Base-by-base conservation (phyloP, 2,888 invertebrate species). In the Eretmocerus hayati region DNA sequence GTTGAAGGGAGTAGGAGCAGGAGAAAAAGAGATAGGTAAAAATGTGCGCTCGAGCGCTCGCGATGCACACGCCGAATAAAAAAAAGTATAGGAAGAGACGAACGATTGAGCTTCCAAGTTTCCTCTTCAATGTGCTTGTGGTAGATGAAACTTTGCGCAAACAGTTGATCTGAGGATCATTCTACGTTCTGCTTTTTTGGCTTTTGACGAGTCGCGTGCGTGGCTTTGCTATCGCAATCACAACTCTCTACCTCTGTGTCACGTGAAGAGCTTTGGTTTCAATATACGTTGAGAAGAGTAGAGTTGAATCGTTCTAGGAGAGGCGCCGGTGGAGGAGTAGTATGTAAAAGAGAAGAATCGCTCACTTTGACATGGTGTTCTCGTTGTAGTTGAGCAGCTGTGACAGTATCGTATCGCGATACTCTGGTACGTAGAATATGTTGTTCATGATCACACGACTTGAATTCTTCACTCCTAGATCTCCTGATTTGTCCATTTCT, bases 381-480 rank as follows among this genome's bases (percentile, higher is more conserved):
- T 91, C 87, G 66, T 93, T 86, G 73, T 85, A 97, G 62, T 81
- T 83, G 57, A 87, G 77, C 62, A 95, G 74, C 57, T 92, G 81
- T 42, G 81, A 80, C 48, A 92, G 74, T 63, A 92, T 81, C 58
- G 92, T 83, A 72, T 97, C 96, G 55, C 96, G 80, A 71, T 95
- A 95, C 72, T 97, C 96, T 60, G 89, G 77, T 38, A 93, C 86
- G 73, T 96, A 96, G 73, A 96, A 91, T 56, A 92, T 82, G 71
- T 90, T 90, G 71, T 88, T 87, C 72, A 93, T 87, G 58, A 96
- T 83, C 61, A 91, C 86, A 74, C 84, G 85, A 33, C 91, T 84
- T 15, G 90, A 86, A 46, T 87, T 85, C 57, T 80, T 77, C 2
- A 93, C 84, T 20, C 79, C 77, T 31, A 74, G 72, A 65, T 90